Evolutionary conservation across 2,113 vertebrate genomes (phyloP).

Genomic region (Oceanodroma tethys): DNA sequence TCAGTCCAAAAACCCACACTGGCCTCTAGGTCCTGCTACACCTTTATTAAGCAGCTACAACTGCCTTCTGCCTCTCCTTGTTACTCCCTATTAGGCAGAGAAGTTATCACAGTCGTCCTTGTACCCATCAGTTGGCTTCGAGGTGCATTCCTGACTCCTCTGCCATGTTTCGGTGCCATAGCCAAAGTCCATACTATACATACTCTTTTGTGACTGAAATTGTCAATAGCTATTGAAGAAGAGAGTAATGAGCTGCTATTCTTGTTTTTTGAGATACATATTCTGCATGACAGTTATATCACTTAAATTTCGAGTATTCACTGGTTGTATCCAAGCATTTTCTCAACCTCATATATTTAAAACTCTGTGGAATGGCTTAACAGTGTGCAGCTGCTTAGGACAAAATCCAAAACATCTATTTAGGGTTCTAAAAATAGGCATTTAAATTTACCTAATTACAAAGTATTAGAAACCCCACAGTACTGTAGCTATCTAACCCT

Average conservation of each 20-base stretch:
- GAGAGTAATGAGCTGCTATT: constrained; percentile 46
- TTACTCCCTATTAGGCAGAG: background rate
- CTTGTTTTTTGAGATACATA: background rate
- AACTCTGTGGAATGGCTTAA: constrained; percentile 43
- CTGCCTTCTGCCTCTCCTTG: background rate
- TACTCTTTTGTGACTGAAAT: background rate
- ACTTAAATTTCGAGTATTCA: constrained; percentile 60
- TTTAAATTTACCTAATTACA: constrained; percentile 38
- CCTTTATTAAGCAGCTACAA: background rate
- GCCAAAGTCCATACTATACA: background rate
- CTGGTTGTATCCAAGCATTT: constrained; percentile 31
- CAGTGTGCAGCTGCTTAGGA: constrained; percentile 49
- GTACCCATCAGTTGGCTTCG: background rate
- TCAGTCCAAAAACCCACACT: background rate
- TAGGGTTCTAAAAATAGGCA: constrained; percentile 40
- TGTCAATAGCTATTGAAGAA: background rate
- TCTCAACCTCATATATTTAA: constrained; percentile 38
- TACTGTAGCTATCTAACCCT: background rate
- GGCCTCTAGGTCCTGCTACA: background rate
- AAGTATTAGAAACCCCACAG: constrained; percentile 13
- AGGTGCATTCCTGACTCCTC: background rate
- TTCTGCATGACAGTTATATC: constrained; percentile 20
- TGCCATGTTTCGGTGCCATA: background rate
- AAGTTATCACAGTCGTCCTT: background rate
- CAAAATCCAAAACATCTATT: constrained; percentile 42